Base-by-base conservation (phyloP, 2,113 vertebrate species). In the Platysternon megacephalum region DNA sequence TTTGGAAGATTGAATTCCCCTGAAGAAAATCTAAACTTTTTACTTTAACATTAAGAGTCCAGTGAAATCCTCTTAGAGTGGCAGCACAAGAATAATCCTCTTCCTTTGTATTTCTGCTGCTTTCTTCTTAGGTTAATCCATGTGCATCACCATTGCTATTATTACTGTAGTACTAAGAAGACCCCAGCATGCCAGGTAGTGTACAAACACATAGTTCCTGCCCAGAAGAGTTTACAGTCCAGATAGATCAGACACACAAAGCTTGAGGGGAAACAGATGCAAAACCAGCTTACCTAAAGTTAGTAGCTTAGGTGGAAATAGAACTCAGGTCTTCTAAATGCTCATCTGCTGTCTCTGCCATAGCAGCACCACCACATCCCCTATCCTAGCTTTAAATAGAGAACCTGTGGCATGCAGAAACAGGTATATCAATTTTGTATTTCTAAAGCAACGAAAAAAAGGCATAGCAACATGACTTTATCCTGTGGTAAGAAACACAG, bases 11-110 rank as follows among this genome's bases (percentile, higher is more conserved):
- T 42, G 24, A 58, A 35, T 32, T 52, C 35, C 26, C 22, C 13
- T 32, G 39, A 85, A 82, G 16, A 72, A 94, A 84, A 94, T 48
- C 65, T 53, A 53, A 58, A 22, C 22, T 79, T 92, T 79, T 6
- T 79, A 94, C 44, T 39, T 44, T 17, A 55, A 52, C 1, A 22
- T 22, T 22, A 52, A 83, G 28, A 82, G 35, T 53, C 44, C 55
- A 55, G 48, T 53, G n/a, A 87, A 95, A 94, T 87, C 52, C 32
- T 79, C 61, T 61, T 88, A 76, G 24, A 44, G 21, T 84, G 84
- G 72, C 28, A 79, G 42, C 72, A 76, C 39, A 44, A 53, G 72
- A 85, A 46, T 42, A 58, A 61, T 52, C 6, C n/a, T 84, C 44
- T 90, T 11, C 10, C 68, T 68, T 81, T 81, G 58, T 7, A 11